phyloP scores from a whole-genome alignment of 2,797 vertebrate species.

The Parotocinclus haroldoi region DNA sequence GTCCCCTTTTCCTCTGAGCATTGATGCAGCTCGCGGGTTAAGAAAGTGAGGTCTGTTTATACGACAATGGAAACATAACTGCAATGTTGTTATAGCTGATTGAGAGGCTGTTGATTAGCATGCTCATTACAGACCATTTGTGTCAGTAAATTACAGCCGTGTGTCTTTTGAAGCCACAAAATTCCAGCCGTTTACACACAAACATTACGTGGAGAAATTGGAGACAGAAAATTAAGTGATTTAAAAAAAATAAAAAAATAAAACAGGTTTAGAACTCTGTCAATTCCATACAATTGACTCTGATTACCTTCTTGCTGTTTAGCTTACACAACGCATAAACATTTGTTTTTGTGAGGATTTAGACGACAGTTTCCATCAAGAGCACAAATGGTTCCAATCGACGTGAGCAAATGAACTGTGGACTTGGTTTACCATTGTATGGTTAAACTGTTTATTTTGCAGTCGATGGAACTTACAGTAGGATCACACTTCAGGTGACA shows the following conservation, averaged over 20 bases:
- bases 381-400: background rate
- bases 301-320: slow-evolving; percentile 7
- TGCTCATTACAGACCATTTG: slow-evolving; percentile 28
- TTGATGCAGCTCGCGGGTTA: slow-evolving; percentile 29
- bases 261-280: background rate
- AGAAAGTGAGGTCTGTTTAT: slow-evolving; percentile 52
- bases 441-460: no score
- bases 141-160: slow-evolving; percentile 19
- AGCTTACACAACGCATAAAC: slow-evolving; percentile 12
- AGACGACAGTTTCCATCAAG: background rate
- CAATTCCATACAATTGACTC: slow-evolving; percentile 5
- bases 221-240: slow-evolving; percentile 20
- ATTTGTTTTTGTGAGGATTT: background rate
- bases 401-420: background rate
- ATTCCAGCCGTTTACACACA: slow-evolving; percentile 5
- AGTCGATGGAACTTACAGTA: no score
- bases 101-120: slow-evolving; percentile 34
- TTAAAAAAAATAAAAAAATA: background rate
- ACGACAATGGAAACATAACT: slow-evolving; percentile 25
- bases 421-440: no score
- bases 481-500: no score
- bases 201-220: slow-evolving; percentile 19
- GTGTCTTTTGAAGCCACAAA: slow-evolving; percentile 26
- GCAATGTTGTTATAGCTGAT: slow-evolving; percentile 33
- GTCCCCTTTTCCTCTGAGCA: background rate